Evolutionary conservation across 2,888 invertebrate species (phyloP).

Genomic region (Gymnosoma rotundatum): DNA sequence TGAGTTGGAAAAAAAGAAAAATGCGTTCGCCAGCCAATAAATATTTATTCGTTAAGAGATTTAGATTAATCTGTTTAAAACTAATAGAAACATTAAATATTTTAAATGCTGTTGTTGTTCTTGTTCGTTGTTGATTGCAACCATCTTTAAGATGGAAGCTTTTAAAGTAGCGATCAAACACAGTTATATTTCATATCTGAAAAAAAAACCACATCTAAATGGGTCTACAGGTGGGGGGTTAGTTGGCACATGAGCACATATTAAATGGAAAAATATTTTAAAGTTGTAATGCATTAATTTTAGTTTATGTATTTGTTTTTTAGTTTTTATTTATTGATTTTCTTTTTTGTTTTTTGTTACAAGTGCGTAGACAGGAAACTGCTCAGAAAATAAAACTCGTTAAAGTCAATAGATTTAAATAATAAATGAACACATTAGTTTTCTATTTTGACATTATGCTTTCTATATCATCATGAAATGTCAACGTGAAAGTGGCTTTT

Average conservation of each 20-base stretch:
- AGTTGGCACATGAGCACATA: background rate
- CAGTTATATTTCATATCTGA: constrained; percentile 37
- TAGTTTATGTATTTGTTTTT: constrained; percentile 2
- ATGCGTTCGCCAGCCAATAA: constrained; percentile 20
- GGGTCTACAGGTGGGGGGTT: constrained; percentile 47
- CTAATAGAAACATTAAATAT: constrained; percentile 52
- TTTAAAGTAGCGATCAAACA: constrained; percentile 48
- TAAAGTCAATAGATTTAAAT: background rate
- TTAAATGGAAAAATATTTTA: constrained; percentile 29
- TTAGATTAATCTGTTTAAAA: constrained; percentile 39
- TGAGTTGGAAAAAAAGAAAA: constrained; percentile 3
- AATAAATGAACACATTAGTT: too few relatives aligned
- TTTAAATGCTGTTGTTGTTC: constrained; percentile 5
- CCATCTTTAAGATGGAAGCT: constrained; percentile 25
- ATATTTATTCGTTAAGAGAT: constrained; percentile 1
- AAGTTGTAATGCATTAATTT: constrained; percentile 29
- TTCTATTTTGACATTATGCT: too few relatives aligned
- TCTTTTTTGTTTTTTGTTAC: too few relatives aligned
- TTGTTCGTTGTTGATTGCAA: background rate
- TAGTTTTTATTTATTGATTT: too few relatives aligned
- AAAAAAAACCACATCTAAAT: constrained; percentile 35
- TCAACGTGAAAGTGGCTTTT: too few relatives aligned
- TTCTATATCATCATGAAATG: too few relatives aligned
- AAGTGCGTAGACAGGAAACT: constrained; percentile 29
- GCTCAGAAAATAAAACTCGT: constrained; percentile 25